These are phyloP conservation scores for Cyprinella venusta DNA, from an alignment of 2,797 vertebrate genomes.

Conservation along the genomic window DNA sequence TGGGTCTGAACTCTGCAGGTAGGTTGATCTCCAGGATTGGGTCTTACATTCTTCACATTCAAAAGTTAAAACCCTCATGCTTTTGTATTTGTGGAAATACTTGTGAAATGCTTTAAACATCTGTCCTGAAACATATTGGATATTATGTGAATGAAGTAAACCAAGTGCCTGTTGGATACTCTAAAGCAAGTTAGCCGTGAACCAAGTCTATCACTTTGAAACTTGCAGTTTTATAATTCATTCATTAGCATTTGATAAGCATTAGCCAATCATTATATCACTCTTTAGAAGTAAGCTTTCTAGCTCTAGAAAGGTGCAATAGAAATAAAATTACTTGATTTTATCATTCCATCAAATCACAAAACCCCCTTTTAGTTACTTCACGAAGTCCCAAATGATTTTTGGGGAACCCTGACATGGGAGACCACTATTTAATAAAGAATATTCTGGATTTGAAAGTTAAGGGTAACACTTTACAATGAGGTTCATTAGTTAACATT, in stretches of 20 bases:
- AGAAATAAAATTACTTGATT: neutral
- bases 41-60: neutral
- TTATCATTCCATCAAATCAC: too few species aligned
- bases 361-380: neutral
- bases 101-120: neutral
- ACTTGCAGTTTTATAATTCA: neutral
- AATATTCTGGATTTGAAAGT: neutral
- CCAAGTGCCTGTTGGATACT: neutral
- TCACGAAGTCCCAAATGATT: too few species aligned
- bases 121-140: neutral
- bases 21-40: neutral
- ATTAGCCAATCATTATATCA: too few species aligned
- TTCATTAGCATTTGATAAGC: neutral
- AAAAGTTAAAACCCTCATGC: neutral
- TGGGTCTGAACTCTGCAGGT: neutral
- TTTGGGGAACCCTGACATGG: neutral
- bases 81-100: neutral
- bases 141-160: neutral
- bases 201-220: neutral
- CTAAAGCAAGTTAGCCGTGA: neutral
- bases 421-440: neutral
- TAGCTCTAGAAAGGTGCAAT: neutral
- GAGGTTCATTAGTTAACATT: too few species aligned
- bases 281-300: neutral
- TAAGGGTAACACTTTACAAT: too few species aligned